Conservation (phyloP, 2,113 vertebrate species). For the Clinocottus analis region DNA sequence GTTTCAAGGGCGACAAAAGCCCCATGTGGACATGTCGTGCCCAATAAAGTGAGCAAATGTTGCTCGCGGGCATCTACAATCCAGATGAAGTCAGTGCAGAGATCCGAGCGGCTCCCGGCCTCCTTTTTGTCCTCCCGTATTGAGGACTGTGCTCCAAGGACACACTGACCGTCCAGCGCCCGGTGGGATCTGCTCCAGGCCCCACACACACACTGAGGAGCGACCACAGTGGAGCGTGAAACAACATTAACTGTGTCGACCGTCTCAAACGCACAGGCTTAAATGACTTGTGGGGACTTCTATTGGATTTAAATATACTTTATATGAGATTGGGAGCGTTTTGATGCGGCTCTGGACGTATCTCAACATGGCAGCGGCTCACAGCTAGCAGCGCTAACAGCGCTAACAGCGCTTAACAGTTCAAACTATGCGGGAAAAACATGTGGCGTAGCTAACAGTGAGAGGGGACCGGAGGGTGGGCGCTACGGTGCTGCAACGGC, state of each 20-base stretch:
- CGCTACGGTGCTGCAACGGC: background rate
- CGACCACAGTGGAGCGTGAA: conserved; percentile 37
- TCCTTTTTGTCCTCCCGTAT: conserved; percentile 59
- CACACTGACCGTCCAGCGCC: conserved; percentile 30
- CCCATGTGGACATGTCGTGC: conserved; percentile 33
- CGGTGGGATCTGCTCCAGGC: conserved; percentile 36
- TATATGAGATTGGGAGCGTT: background rate
- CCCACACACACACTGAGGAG: conserved; percentile 10
- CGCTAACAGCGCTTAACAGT: too few relatives aligned
- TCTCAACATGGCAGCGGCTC: background rate
- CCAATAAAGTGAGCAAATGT: conserved; percentile 55
- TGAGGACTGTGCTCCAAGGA: conserved; percentile 52
- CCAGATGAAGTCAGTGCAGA: conserved; percentile 56
- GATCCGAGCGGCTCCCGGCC: conserved; percentile 23
- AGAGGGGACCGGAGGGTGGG: background rate
- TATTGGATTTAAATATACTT: conserved; percentile 3
- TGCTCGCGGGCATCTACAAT: conserved; percentile 54
- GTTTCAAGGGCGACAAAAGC: conserved; percentile 60
- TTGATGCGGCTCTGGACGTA: background rate
- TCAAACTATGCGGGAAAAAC: too few relatives aligned
- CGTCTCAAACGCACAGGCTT: conserved; percentile 5
- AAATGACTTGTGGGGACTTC: background rate
- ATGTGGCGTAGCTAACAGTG: too few relatives aligned
- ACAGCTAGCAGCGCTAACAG: background rate
- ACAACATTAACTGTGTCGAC: conserved; percentile 32